Evolutionary conservation across 2,113 vertebrate species (phyloP), one percentile per base, ranked within the genome.

Genomic region (Centrocercus urophasianus): DNA sequence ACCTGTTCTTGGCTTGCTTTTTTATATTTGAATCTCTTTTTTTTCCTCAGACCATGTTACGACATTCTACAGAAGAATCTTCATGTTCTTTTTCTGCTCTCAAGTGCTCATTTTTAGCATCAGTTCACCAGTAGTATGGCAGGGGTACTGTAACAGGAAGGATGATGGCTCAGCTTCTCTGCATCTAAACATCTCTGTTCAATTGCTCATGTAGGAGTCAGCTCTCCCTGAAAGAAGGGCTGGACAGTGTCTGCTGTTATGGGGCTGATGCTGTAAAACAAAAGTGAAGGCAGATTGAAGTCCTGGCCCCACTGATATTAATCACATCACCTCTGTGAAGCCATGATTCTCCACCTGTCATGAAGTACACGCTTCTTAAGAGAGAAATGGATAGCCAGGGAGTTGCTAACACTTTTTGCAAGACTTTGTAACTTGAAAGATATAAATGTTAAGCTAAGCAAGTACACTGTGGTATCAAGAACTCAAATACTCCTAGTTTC

Each of bases 201-300:
- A 17, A 5, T 47, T 56, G 82, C 75, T 89, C 45, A 76, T 19
- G 0, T 87, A 67, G 34, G 52, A 85, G 20, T 71, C 59, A 64
- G 30, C 60, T 56, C 45, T 73, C 47, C 1, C 71, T 80, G 67
- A 54, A 79, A 30, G 25, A 79, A 34, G 52, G 48, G 8, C 64
- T 89, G 42, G 56, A 38, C 52, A 36, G 18, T 28, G 38, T 63
- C 17, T 89, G 11, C 56, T 93, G 48, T 71, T 57, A 30, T 54
- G 28, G 43, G 32, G 11, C 56, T 8, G 0, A 38, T 77, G 43
- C 42, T 48, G 28, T 76, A 67, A 93, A 91, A 32, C 21, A 93
- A 73, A 84, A 93, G 61, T 57, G 45, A 63, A 93, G 75, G 18
- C 8, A 66, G 67, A 43, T 48, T 95, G 56, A 88, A 94, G 63